Evolutionary conservation across 1,140 invertebrate genomes (phyloP), one percentile per base, ranked within the genome.

Genomic region (Neodiprion pinetum): DNA sequence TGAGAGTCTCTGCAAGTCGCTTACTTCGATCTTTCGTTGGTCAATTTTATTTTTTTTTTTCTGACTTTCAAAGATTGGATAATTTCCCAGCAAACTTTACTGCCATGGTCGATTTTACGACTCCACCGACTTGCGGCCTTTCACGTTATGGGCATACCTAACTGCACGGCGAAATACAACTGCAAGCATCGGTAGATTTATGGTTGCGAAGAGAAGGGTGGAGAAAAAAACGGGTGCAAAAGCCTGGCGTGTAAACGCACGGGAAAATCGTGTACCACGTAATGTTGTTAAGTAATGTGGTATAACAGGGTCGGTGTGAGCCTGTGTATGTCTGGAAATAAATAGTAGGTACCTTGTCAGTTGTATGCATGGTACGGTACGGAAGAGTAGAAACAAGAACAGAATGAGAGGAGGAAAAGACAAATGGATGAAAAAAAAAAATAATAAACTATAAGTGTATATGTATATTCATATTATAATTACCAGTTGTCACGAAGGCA

Each of bases 401-500:
- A 74, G n/a, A 74, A n/a, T 21, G 53, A 12, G 61, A 40, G 17
- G 67, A 73, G 17, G 17, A 40, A 40, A 40, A 40, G 28, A 40
- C 28, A 40, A 40, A 40, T 40, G 28, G 28, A 40, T 1, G 28
- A 65, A 8, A 73, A 67, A 68, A 73, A 68, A 68, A 73, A 76
- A 70, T 49, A 73, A 9, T 7, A 40, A 40, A 40, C 28, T 40
- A 40, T 40, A 53, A 72, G 65, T 49, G 74, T 48, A 78, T 74
- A 75, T 70, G 74, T 40, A 40, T 40, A 40, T 40, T 40, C 28
- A 76, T 75, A 85, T 82, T 79, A 80, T 83, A 84, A 86, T 84
- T 82, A 84, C 83, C 79, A 80, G 78, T 85, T 84, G 82, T 85
- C 84, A 86, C 83, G 84, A 84, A 84, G 79, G 77, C 78, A 77